Percentiles rank a stretch among this genome's conserved stretches.
Conservation (phyloP, 2,888 invertebrate genomes). For the Drosophila merina region DNA sequence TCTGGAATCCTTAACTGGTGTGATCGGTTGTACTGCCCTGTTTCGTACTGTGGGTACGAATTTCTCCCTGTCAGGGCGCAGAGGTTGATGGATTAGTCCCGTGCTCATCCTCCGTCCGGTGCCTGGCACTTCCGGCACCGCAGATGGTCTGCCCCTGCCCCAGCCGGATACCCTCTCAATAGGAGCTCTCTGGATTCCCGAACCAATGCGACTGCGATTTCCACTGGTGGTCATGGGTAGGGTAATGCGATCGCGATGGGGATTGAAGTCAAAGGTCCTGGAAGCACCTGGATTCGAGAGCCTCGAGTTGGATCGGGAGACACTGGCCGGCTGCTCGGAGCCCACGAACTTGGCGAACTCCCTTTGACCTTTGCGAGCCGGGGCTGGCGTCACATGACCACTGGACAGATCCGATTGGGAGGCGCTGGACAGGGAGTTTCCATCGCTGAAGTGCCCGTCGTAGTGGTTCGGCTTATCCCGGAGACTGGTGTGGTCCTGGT, state of each 20-base stretch:
- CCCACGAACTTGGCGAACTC: constrained; percentile 72
- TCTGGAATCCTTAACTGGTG: neutral
- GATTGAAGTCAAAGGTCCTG: constrained; percentile 75
- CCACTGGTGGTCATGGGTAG: constrained; percentile 36
- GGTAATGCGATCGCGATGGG: constrained; percentile 70
- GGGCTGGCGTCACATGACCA: constrained; percentile 65
- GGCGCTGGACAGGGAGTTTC: constrained; percentile 62
- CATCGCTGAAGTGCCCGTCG: constrained; percentile 68
- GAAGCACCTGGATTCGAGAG: constrained; percentile 56
- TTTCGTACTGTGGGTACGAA: constrained; percentile 3
- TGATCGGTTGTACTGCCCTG: constrained; percentile 12
- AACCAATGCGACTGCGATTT: constrained; percentile 34
- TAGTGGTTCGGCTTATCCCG: constrained; percentile 64
- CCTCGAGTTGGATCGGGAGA: constrained; percentile 66
- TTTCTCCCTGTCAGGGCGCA: constrained; percentile 24
- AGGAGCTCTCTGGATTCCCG: constrained; percentile 31
- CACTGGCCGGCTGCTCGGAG: constrained; percentile 60
- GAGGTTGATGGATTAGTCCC: constrained; percentile 13
- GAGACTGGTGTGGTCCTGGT: constrained; percentile 67
- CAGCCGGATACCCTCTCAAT: constrained; percentile 44
- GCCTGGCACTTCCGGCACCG: constrained; percentile 49
- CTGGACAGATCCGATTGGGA: constrained; percentile 71
- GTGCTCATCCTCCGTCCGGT: constrained; percentile 32
- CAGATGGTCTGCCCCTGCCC: constrained; percentile 51
- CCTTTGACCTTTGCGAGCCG: constrained; percentile 55